Conservation (phyloP, 2,113 vertebrate species). For the Lontra canadensis region DNA sequence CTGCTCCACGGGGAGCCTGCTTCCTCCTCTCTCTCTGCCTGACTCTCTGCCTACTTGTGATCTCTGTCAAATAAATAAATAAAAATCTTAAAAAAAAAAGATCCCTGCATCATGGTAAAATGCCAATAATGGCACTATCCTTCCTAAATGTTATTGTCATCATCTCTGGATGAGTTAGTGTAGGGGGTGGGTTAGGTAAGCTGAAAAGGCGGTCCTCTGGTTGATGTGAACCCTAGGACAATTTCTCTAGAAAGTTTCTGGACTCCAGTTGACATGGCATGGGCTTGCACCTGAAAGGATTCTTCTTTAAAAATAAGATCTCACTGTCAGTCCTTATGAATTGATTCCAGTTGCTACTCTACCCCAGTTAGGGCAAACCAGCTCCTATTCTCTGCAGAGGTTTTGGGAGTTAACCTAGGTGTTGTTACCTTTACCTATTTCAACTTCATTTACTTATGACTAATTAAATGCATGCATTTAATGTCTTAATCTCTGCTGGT, state of each 20-base stretch:
- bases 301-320: constrained; percentile 34
- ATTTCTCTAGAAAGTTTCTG: not conserved
- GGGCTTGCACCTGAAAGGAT: not conserved
- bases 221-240: not conserved
- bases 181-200: not conserved
- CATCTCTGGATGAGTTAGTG: not conserved
- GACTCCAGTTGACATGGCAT: not conserved
- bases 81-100: too few relatives aligned
- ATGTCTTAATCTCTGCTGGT: not conserved
- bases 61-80: too few relatives aligned
- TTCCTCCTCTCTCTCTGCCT: too few relatives aligned
- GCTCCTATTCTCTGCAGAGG: not conserved
- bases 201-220: not conserved
- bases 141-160: not conserved
- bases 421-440: not conserved
- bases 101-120: not conserved
- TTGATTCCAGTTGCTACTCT: not conserved
- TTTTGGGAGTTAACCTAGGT: not conserved
- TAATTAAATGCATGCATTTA: not conserved
- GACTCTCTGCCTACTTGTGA: too few relatives aligned
- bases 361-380: not conserved
- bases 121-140: not conserved
- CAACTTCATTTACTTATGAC: not conserved
- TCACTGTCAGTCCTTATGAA: not conserved
- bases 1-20: too few relatives aligned